phyloP scores from a whole-genome alignment of 2,113 vertebrate genomes.

The Odontesthes bonariensis region DNA sequence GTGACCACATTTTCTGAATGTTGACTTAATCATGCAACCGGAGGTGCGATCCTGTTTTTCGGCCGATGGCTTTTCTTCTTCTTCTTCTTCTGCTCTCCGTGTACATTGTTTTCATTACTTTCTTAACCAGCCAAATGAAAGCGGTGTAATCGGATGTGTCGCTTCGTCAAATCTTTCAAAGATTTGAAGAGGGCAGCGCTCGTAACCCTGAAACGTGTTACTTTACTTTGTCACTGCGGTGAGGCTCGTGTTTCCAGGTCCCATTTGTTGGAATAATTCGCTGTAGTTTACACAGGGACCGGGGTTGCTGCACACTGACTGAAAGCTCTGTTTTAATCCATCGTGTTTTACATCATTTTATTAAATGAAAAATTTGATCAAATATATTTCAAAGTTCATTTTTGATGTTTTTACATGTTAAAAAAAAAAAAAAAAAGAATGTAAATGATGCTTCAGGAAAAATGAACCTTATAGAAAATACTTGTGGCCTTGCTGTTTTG shows the following conservation, averaged over 20 bases:
- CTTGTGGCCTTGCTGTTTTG: no score
- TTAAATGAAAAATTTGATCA: background rate
- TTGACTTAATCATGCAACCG: no score
- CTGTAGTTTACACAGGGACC: slow-evolving; percentile 35
- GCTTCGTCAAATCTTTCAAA: slow-evolving; percentile 10
- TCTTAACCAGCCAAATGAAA: background rate
- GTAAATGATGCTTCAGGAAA: no score
- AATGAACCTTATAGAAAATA: no score
- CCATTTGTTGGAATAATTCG: slow-evolving; percentile 6
- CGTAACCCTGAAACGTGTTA: background rate
- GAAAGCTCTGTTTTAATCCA: background rate
- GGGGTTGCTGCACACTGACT: slow-evolving; percentile 22
- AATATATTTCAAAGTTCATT: background rate
- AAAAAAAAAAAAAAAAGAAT: no score
- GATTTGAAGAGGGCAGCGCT: background rate
- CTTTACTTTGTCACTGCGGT: background rate
- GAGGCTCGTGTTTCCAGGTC: slow-evolving; percentile 8
- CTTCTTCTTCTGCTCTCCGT: no score
- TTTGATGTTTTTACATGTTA: background rate
- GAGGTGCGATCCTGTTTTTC: slow-evolving; percentile 13
- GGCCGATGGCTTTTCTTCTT: background rate
- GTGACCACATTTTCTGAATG: no score
- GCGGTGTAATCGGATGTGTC: background rate
- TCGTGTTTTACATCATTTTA: background rate
- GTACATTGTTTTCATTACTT: background rate